phyloP scores from a whole-genome alignment of 37 sponge, comb jelly and placozoan species.

The Crambe crambe region DNA sequence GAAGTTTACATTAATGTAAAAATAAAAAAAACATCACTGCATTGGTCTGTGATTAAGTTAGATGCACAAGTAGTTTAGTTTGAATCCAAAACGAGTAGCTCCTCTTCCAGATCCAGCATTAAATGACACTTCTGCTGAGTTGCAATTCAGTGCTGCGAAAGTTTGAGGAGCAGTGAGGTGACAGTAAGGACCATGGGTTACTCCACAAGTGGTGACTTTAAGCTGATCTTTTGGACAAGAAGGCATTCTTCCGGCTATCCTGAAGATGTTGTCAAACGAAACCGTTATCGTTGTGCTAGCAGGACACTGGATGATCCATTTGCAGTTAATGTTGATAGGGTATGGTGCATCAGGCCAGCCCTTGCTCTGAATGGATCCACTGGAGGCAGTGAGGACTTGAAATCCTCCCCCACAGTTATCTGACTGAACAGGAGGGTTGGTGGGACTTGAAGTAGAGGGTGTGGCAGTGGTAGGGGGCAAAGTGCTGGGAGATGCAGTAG shows the following conservation, averaged over 20 bases:
- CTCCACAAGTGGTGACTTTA: background rate
- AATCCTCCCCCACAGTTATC: background rate
- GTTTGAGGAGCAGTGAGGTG: no score
- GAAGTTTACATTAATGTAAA: no score
- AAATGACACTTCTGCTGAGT: no score
- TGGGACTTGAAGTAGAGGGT: background rate
- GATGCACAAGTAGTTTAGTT: no score
- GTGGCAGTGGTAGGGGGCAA: background rate
- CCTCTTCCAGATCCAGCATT: no score
- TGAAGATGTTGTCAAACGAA: background rate
- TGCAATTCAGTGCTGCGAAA: no score
- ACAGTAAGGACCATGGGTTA: no score
- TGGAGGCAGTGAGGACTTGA: background rate
- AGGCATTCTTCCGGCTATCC: slow-evolving; percentile 15
- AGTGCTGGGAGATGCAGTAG: background rate
- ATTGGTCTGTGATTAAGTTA: no score
- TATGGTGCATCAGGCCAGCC: slow-evolving; percentile 22
- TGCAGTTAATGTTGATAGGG: slow-evolving; percentile 13
- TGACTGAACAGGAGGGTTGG: no score
- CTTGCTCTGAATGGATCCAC: slow-evolving; percentile 4
- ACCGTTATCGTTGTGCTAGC: background rate
- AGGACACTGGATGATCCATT: slow-evolving; percentile 48
- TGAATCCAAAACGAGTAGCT: no score
- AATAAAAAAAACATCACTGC: no score
- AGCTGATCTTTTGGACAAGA: slow-evolving; percentile 17